Conservation (phyloP, 2,888 invertebrate species). For the Microctonus hyperodae region DNA sequence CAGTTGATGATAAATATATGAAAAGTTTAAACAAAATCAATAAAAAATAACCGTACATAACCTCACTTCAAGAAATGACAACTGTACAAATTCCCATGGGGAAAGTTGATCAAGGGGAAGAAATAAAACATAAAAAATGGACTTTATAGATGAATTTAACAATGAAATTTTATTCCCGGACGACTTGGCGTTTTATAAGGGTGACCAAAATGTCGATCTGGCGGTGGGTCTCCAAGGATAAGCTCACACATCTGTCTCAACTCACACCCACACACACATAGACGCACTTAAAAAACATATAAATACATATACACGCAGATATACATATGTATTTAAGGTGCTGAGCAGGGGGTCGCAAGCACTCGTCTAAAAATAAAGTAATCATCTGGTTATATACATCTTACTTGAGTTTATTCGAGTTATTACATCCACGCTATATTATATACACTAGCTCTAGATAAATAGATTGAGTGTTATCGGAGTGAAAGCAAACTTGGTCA, state of each 20-base stretch:
- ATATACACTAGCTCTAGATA: not conserved
- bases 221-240: not conserved
- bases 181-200: not conserved
- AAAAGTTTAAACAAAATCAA: no score
- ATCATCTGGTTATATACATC: not conserved
- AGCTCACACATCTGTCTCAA: not conserved
- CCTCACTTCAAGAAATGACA: not conserved
- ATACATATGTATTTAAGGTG: not conserved
- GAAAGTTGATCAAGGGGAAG: not conserved
- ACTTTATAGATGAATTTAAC: not conserved
- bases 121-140: not conserved
- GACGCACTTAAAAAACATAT: no score
- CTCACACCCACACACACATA: not conserved
- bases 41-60: no score
- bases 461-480: not conserved
- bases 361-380: not conserved
- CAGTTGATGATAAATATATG: no score
- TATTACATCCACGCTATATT: no score
- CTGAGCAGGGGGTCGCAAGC: constrained; percentile 1
- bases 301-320: no score
- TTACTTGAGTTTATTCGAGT: no score
- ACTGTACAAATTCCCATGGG: constrained; percentile 1
- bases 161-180: not conserved
- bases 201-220: not conserved
- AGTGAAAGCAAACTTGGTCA: not conserved